Conservation (phyloP, 1,140 invertebrate genomes). For the Colletes latitarsis region DNA sequence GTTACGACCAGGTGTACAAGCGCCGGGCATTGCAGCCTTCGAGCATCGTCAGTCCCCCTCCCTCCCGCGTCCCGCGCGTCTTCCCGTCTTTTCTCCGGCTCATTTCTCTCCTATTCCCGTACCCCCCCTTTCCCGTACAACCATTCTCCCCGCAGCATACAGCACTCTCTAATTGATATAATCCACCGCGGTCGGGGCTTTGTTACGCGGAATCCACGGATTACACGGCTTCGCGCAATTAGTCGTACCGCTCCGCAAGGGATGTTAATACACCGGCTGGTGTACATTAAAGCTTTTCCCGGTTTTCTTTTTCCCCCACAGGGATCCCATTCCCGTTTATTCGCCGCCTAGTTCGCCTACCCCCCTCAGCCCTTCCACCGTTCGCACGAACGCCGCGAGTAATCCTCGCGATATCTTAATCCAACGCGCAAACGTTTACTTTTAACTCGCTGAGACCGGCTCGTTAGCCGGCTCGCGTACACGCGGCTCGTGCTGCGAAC, state of each 20-base stretch:
- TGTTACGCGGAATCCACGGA: slow-evolving; percentile 58
- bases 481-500: slow-evolving; percentile 50
- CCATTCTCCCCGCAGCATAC: slow-evolving; percentile 3
- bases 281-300: slow-evolving; percentile 39
- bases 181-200: slow-evolving; percentile 59
- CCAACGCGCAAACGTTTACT: slow-evolving; percentile 45
- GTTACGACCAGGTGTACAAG: slow-evolving; percentile 58
- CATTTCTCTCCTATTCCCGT: slow-evolving; percentile 37
- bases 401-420: slow-evolving; percentile 63
- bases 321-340: too few relatives aligned
- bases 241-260: slow-evolving; percentile 49
- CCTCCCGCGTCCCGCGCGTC: slow-evolving; percentile 10
- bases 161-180: slow-evolving; percentile 60
- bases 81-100: slow-evolving; percentile 17
- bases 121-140: slow-evolving; percentile 15
- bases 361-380: slow-evolving; percentile 44
- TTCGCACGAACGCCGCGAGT: slow-evolving; percentile 45
- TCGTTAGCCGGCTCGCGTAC: slow-evolving; percentile 45
- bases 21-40: slow-evolving; percentile 42
- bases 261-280: slow-evolving; percentile 52
- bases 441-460: slow-evolving; percentile 46
- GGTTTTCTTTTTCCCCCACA: slow-evolving; percentile 4
- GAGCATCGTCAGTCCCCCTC: slow-evolving; percentile 11
- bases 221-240: slow-evolving; percentile 63
- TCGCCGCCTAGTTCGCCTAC: background rate